These are phyloP conservation scores for Microctonus brassicae DNA, from an alignment of 2,888 invertebrate species.

Conservation along the genomic window DNA sequence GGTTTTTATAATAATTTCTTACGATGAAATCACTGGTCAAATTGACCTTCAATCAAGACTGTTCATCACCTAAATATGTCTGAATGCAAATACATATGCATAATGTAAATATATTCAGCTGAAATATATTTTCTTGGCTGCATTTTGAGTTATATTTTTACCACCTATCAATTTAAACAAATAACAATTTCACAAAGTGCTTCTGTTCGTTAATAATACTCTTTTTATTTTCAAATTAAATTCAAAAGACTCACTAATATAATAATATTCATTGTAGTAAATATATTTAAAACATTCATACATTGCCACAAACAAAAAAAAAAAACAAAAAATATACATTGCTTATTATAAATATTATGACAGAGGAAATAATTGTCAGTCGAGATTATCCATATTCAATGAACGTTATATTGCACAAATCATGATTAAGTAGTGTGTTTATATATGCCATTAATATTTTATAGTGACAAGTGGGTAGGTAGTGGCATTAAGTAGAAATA, in stretches of 20 bases:
- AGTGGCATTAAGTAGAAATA: slow-evolving; percentile 6
- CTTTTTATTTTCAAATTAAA: background rate
- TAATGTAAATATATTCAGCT: slow-evolving; percentile 40
- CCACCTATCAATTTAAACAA: background rate
- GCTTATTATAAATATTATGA: background rate
- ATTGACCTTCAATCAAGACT: slow-evolving; percentile 29
- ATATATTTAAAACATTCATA: background rate
- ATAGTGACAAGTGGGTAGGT: background rate
- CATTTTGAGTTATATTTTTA: slow-evolving; percentile 33
- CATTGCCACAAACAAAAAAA: background rate
- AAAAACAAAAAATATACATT: background rate
- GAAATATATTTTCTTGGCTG: slow-evolving; percentile 24
- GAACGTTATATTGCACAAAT: background rate
- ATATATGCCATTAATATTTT: background rate
- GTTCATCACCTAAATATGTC: slow-evolving; percentile 38
- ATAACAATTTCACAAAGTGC: slow-evolving; percentile 4
- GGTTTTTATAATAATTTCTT: background rate
- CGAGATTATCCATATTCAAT: background rate
- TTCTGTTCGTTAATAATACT: background rate
- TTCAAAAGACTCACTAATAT: background rate
- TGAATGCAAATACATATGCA: slow-evolving; percentile 5
- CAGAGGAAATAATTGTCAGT: background rate
- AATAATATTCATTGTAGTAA: background rate
- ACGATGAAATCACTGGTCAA: slow-evolving; percentile 39
- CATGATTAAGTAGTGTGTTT: background rate